Evolutionary conservation across 2,113 vertebrate species (phyloP).

Genomic region (Maccullochella peelii): DNA sequence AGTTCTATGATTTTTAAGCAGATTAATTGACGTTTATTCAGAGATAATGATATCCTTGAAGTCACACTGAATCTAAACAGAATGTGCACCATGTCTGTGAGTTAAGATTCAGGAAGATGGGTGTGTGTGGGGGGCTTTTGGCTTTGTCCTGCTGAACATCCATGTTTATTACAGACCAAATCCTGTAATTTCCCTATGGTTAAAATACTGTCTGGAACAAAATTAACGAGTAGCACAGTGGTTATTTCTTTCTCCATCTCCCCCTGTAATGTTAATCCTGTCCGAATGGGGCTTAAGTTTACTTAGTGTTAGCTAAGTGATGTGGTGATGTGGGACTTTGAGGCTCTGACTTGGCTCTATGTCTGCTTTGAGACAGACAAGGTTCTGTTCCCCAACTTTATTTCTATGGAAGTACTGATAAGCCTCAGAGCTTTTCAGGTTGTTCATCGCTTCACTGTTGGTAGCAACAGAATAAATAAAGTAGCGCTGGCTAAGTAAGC

Average conservation of each 20-base stretch:
- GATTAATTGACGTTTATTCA: too few relatives aligned
- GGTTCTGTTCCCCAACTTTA: not conserved
- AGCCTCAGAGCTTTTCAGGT: constrained; percentile 10
- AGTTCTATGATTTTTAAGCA: too few relatives aligned
- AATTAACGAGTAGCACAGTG: too few relatives aligned
- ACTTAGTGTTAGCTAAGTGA: not conserved
- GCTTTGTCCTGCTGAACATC: too few relatives aligned
- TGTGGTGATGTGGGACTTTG: not conserved
- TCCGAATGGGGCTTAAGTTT: not conserved
- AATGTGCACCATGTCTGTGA: not conserved
- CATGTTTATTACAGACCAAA: too few relatives aligned
- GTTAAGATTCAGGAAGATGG: too few relatives aligned
- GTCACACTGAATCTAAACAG: not conserved
- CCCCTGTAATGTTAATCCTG: not conserved
- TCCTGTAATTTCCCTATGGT: too few relatives aligned
- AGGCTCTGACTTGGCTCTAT: not conserved
- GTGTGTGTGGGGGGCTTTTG: too few relatives aligned
- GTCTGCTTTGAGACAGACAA: not conserved
- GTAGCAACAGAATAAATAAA: constrained; percentile 10
- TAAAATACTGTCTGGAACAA: too few relatives aligned
- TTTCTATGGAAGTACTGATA: constrained; percentile 1
- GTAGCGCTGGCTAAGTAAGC: not conserved
- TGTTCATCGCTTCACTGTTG: constrained; percentile 13
- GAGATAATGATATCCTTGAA: not conserved
- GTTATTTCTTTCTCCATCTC: too few relatives aligned